phyloP scores from a whole-genome alignment of 2,888 invertebrate genomes.

The Axea sp. region DNA sequence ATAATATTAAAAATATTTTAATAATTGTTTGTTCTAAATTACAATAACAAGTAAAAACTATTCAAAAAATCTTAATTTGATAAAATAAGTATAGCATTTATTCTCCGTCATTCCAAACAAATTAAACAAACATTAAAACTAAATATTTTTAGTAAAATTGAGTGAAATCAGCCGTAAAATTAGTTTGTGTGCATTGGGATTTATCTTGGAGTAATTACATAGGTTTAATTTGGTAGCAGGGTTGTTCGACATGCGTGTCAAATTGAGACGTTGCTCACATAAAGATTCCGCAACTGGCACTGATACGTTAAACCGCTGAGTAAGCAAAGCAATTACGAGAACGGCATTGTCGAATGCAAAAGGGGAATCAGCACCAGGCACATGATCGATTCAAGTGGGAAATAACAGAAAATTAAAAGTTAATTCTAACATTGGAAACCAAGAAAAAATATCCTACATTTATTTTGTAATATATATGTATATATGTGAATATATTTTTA shows the following conservation, averaged over 20 bases:
- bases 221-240: slow-evolving; percentile 1
- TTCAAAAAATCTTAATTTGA: too few species aligned
- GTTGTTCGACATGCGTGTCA: slow-evolving; percentile 26
- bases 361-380: neutral
- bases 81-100: too few species aligned
- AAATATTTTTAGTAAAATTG: too few species aligned
- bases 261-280: slow-evolving; percentile 10
- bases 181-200: neutral
- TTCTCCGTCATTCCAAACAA: too few species aligned
- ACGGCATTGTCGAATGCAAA: slow-evolving; percentile 4
- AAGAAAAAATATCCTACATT: too few species aligned
- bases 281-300: slow-evolving; percentile 19
- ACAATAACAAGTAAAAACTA: too few species aligned
- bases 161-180: too few species aligned
- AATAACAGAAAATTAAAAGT: slow-evolving; percentile 3
- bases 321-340: slow-evolving; percentile 27
- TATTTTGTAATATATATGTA: too few species aligned
- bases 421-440: neutral
- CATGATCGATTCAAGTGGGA: slow-evolving; percentile 5
- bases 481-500: too few species aligned
- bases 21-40: too few species aligned
- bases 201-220: slow-evolving; percentile 13
- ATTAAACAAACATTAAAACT: too few species aligned
- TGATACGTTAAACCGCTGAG: slow-evolving; percentile 16
- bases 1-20: too few species aligned